phyloP scores from a whole-genome alignment of 1,140 invertebrate species.

The Uloborus diversus region DNA sequence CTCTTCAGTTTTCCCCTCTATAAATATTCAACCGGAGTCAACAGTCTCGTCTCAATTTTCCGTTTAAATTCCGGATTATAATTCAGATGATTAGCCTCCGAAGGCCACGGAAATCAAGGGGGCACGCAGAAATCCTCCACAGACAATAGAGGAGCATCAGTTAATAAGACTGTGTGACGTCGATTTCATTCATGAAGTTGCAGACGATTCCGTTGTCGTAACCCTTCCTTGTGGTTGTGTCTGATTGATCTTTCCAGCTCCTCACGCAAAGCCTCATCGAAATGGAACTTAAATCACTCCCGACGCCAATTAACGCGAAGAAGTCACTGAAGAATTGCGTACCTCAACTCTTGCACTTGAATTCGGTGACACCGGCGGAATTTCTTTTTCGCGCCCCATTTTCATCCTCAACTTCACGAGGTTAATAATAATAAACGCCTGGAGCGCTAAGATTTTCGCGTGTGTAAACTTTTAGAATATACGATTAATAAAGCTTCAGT shows the following conservation, averaged over 20 bases:
- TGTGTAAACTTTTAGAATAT: too few relatives aligned
- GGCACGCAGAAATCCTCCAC: background rate
- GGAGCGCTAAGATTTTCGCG: too few relatives aligned
- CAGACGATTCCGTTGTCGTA: slow-evolving; percentile 7
- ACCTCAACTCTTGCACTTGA: background rate
- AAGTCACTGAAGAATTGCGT: slow-evolving; percentile 9
- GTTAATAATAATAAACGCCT: too few relatives aligned
- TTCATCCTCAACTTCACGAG: too few relatives aligned
- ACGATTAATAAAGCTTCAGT: too few relatives aligned
- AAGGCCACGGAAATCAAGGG: background rate
- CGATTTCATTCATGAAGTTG: slow-evolving; percentile 34
- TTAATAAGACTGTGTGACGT: slow-evolving; percentile 35
- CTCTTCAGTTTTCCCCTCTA: slow-evolving; percentile 14
- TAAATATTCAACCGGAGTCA: slow-evolving; percentile 34
- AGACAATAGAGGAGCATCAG: slow-evolving; percentile 23
- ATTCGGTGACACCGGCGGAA: slow-evolving; percentile 1
- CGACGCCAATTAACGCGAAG: slow-evolving; percentile 22
- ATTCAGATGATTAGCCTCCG: slow-evolving; percentile 38
- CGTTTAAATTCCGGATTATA: slow-evolving; percentile 19
- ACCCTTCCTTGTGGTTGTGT: slow-evolving; percentile 18
- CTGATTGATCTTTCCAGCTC: slow-evolving; percentile 42
- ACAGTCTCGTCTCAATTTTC: slow-evolving; percentile 21
- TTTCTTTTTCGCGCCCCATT: too few relatives aligned
- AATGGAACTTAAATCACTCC: slow-evolving; percentile 21
- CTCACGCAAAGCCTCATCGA: slow-evolving; percentile 7